Evolutionary conservation across 2,113 vertebrate genomes (phyloP).

Genomic region (Stictonetta naevosa): DNA sequence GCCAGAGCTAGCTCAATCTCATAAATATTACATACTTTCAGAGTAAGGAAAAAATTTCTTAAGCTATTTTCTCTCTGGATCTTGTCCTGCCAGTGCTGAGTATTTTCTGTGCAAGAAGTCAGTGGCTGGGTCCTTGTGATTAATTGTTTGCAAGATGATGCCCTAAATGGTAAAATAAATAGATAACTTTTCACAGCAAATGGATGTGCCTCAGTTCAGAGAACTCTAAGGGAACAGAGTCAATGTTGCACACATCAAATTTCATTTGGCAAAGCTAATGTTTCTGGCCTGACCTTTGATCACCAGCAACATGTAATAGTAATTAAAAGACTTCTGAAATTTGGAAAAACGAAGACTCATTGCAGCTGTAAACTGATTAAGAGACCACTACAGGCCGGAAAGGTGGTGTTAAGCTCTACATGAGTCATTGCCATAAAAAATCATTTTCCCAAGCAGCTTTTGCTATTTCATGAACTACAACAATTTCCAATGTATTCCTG

Average conservation of each 20-base stretch:
- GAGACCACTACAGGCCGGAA: neutral
- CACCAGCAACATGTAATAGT: neutral
- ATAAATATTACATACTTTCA: neutral
- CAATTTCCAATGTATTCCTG: neutral
- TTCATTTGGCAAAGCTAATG: neutral
- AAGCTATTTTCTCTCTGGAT: neutral
- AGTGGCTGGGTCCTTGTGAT: neutral
- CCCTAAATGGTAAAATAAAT: neutral
- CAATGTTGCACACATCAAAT: neutral
- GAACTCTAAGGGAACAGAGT: neutral
- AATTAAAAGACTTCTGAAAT: constrained; percentile 5
- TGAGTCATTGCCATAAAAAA: neutral
- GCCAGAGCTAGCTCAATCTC: neutral
- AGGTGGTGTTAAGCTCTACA: neutral
- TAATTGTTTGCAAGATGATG: neutral
- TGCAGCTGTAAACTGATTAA: neutral
- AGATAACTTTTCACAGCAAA: neutral
- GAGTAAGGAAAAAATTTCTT: neutral
- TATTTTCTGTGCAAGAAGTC: neutral
- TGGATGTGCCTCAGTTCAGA: neutral
- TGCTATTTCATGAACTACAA: neutral
- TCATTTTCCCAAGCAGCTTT: neutral
- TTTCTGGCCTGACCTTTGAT: neutral
- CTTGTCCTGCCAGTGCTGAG: neutral
- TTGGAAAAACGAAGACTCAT: neutral